Percentiles rank a stretch among this genome's conserved stretches.
Conservation (phyloP, 2,113 vertebrate species). For the Oreochromis niloticus region DNA sequence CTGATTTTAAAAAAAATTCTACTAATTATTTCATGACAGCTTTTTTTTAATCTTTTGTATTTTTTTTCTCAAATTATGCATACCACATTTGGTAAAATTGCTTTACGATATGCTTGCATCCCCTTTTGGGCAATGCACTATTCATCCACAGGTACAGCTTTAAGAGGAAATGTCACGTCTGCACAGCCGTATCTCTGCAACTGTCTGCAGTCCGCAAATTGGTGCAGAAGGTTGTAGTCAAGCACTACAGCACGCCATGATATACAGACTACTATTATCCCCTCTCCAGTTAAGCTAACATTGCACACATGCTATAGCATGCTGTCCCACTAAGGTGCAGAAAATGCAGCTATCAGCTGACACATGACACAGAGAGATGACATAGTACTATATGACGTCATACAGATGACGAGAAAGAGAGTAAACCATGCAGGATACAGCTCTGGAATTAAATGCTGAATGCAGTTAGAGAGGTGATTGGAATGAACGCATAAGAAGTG, state of each 20-base stretch:
- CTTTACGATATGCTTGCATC: not conserved
- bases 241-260: slow-evolving; percentile 25
- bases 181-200: slow-evolving; percentile 16
- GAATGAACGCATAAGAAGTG: slow-evolving; percentile 72
- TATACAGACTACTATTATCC: slow-evolving; percentile 24
- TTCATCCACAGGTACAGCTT: not conserved
- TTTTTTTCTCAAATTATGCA: not conserved
- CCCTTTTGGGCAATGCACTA: not conserved
- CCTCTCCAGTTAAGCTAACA: slow-evolving; percentile 51
- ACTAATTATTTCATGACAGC: not conserved
- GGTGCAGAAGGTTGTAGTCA: slow-evolving; percentile 15
- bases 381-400: slow-evolving; percentile 59
- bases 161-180: slow-evolving; percentile 9
- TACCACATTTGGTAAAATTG: not conserved
- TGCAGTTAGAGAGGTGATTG: slow-evolving; percentile 74
- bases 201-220: slow-evolving; percentile 14
- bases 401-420: slow-evolving; percentile 64
- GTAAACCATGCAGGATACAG: slow-evolving; percentile 72
- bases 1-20: not conserved
- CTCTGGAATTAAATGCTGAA: slow-evolving; percentile 63
- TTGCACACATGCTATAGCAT: slow-evolving; percentile 68
- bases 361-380: slow-evolving; percentile 66
- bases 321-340: slow-evolving; percentile 63
- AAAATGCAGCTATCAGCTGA: slow-evolving; percentile 61
- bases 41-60: not conserved